Evolutionary conservation across 2,113 vertebrate species (phyloP).

Genomic region (Anguilla rostrata): DNA sequence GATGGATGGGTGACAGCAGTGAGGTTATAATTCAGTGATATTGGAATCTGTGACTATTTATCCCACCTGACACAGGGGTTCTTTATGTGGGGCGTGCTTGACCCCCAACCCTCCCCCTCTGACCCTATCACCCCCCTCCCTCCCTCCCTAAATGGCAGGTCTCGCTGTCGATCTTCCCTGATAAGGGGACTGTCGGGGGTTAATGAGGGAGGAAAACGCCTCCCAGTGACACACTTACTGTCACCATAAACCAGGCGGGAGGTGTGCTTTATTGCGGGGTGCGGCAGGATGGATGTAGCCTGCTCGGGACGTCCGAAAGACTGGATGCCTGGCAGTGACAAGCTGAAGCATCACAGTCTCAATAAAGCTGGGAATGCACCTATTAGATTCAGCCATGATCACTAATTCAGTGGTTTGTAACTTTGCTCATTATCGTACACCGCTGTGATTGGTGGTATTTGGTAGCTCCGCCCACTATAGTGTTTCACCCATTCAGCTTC

Average conservation of each 20-base stretch:
- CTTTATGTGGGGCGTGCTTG: conserved; percentile 37
- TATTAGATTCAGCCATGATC: too few relatives aligned
- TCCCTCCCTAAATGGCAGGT: not conserved
- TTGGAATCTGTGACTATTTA: conserved; percentile 60
- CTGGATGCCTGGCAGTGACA: too few relatives aligned
- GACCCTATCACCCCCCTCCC: too few relatives aligned
- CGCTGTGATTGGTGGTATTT: too few relatives aligned
- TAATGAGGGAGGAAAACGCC: conserved; percentile 27
- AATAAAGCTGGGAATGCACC: too few relatives aligned
- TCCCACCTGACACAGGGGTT: conserved; percentile 47
- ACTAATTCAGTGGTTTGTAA: too few relatives aligned
- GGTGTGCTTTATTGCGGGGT: conserved; percentile 22
- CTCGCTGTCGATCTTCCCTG: not conserved
- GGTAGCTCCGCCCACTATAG: too few relatives aligned
- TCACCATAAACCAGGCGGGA: not conserved
- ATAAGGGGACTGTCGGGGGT: conserved; percentile 27
- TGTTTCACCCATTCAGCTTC: too few relatives aligned
- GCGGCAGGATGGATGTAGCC: conserved; percentile 11
- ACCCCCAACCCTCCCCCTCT: conserved; percentile 18
- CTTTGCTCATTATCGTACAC: too few relatives aligned
- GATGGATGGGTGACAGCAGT: conserved; percentile 71
- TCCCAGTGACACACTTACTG: conserved; percentile 18
- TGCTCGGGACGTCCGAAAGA: not conserved
- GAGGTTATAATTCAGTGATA: conserved; percentile 73
- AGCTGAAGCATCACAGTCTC: too few relatives aligned